Base-by-base conservation (phyloP, 2,113 vertebrate species). In the Lagopus leucura region DNA sequence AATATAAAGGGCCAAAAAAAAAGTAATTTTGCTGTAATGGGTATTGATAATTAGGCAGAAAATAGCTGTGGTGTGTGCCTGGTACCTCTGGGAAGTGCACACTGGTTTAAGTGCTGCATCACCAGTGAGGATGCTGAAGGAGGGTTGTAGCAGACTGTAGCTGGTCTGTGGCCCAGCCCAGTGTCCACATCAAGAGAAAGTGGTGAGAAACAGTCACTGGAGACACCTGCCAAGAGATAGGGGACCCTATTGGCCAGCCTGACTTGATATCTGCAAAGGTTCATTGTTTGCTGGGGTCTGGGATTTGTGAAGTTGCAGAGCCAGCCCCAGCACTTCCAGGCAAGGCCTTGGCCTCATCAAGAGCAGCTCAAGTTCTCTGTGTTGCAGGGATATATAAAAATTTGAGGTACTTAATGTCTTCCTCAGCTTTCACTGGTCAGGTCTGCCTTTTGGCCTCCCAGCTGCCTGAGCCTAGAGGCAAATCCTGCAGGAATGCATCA, bases 201-300 rank as follows among this genome's bases (percentile, higher is more conserved):
- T 1, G 0, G 12, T 42, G 15, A 16, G 36, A 76, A 25, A 43
- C 2, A 19, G 43, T 17, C 16, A 42, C 30, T 19, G 43, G 21
- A 61, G 22, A 40, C 22, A 47, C 28, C 27, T 18, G 28, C n/a
- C 66, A 34, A 48, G 47, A 72, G 22, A 24, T 40, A 24, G 38
- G 40, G 40, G 27, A 5, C 21, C 21, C n/a, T 52, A 32, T 13
- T 27, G 42, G 36, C 16, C 45, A 61, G 6, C 69, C 32, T 24
- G 22, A 60, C 34, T 61, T 38, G 60, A 25, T 15, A 16, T 25
- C 60, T 64, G 40, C 28, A 55, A 28, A 57, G 47, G 13, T 54
- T 54, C 27, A 57, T 21, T 63, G 27, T 42, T 65, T 65, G 28
- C 47, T 65, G 34, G 28, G 12, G 40, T 8, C 22, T 55, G 19